phyloP scores from a whole-genome alignment of 2,888 invertebrate species.

The Tetramorium bicarinatum region DNA sequence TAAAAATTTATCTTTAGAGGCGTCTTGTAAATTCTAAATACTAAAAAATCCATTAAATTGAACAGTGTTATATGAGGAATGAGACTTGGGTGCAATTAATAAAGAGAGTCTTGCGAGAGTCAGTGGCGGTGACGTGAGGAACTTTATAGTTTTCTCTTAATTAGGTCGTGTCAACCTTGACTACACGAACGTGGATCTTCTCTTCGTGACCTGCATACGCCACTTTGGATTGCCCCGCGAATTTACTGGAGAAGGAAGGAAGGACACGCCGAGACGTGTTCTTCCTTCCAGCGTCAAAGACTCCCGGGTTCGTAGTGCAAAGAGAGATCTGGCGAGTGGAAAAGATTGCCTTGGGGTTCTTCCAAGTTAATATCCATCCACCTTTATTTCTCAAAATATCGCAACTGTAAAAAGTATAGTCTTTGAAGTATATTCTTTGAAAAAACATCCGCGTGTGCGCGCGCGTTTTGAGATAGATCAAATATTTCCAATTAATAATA shows the following conservation, averaged over 20 bases:
- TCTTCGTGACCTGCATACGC: slow-evolving; percentile 72
- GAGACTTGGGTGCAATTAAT: slow-evolving; percentile 33
- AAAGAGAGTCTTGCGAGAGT: slow-evolving; percentile 8
- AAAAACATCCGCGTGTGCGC: neutral
- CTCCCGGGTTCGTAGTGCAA: slow-evolving; percentile 34
- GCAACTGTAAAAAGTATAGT: neutral
- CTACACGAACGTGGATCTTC: slow-evolving; percentile 59
- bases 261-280: slow-evolving; percentile 32
- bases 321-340: slow-evolving; percentile 27
- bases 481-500: neutral
- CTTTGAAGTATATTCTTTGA: neutral
- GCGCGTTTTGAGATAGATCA: neutral
- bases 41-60: neutral
- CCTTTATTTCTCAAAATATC: neutral
- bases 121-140: slow-evolving; percentile 20
- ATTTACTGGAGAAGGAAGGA: slow-evolving; percentile 44
- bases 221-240: slow-evolving; percentile 63
- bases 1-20: neutral
- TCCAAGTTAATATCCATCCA: slow-evolving; percentile 35
- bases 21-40: neutral
- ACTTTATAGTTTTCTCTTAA: slow-evolving; percentile 73
- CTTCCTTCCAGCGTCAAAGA: slow-evolving; percentile 41
- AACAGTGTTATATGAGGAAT: neutral
- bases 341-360: slow-evolving; percentile 20
- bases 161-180: slow-evolving; percentile 66